Evolutionary conservation across 1,140 invertebrate genomes (phyloP).

Genomic region (Muscidifurax raptorellus): DNA sequence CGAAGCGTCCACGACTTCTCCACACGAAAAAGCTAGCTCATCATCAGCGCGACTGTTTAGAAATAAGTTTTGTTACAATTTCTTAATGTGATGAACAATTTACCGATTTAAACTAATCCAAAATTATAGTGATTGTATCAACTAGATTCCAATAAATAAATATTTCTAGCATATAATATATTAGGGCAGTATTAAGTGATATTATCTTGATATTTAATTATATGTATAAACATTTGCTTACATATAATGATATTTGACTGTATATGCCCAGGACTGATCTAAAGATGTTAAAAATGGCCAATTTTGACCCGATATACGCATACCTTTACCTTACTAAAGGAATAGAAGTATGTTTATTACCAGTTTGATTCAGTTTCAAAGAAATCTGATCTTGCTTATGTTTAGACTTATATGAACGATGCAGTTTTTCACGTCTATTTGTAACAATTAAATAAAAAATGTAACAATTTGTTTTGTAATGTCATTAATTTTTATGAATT

Average conservation of each 20-base stretch:
- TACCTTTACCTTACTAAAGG: too few species aligned
- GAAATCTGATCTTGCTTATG: not conserved
- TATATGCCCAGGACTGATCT: conserved; percentile 5
- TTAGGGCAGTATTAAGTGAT: not conserved
- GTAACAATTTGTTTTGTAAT: not conserved
- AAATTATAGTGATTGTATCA: too few species aligned
- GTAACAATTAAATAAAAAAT: not conserved
- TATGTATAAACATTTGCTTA: not conserved
- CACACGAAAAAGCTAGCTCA: not conserved
- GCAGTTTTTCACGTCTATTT: not conserved
- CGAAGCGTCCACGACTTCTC: conserved; percentile 33
- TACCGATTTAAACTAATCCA: too few species aligned
- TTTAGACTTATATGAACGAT: not conserved
- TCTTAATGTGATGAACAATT: too few species aligned
- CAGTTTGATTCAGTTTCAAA: not conserved
- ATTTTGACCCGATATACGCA: not conserved
- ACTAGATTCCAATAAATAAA: too few species aligned
- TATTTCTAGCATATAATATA: not conserved
- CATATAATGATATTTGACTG: not conserved
- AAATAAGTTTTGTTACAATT: too few species aligned
- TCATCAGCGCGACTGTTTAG: not conserved
- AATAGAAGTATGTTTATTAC: not conserved
- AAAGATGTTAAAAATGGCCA: not conserved
- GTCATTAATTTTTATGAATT: not conserved
- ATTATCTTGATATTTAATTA: not conserved